phyloP scores from a whole-genome alignment of 2,113 vertebrate species.

The Tenebrosternarchus preto region DNA sequence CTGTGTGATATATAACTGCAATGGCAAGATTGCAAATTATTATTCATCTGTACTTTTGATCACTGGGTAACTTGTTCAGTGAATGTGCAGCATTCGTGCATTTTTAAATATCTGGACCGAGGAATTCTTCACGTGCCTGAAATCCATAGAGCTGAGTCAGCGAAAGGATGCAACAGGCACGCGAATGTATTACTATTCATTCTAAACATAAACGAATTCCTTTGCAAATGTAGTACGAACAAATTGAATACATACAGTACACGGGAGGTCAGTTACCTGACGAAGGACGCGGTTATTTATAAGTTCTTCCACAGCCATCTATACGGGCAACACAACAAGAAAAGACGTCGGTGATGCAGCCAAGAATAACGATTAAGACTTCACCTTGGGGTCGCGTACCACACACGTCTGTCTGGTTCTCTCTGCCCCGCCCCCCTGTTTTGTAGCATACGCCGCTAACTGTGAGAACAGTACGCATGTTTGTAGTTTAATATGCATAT shows the following conservation, averaged over 20 bases:
- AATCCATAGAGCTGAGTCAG: slow-evolving; percentile 24
- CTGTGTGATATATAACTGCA: too few relatives aligned
- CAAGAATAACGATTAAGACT: neutral
- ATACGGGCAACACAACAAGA: neutral
- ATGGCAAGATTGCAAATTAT: neutral
- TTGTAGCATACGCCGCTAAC: neutral
- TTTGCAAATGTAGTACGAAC: too few relatives aligned
- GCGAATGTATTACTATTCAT: neutral
- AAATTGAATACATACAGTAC: neutral
- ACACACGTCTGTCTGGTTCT: neutral
- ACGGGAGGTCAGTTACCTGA: slow-evolving; percentile 34
- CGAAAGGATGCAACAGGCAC: neutral
- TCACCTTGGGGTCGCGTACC: too few relatives aligned
- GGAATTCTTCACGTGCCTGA: neutral
- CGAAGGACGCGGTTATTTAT: slow-evolving; percentile 45
- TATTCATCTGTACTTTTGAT: neutral
- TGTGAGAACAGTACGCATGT: neutral
- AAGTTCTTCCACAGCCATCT: slow-evolving; percentile 47
- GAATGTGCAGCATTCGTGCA: too few relatives aligned
- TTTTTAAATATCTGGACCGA: too few relatives aligned
- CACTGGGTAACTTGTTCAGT: neutral
- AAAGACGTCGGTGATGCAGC: neutral
- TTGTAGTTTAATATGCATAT: too few relatives aligned
- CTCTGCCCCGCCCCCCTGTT: neutral
- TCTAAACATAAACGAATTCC: too few relatives aligned